These are phyloP conservation scores for Mormyrus lacerda DNA, from an alignment of 2,113 vertebrate species.

Conservation along the genomic window DNA sequence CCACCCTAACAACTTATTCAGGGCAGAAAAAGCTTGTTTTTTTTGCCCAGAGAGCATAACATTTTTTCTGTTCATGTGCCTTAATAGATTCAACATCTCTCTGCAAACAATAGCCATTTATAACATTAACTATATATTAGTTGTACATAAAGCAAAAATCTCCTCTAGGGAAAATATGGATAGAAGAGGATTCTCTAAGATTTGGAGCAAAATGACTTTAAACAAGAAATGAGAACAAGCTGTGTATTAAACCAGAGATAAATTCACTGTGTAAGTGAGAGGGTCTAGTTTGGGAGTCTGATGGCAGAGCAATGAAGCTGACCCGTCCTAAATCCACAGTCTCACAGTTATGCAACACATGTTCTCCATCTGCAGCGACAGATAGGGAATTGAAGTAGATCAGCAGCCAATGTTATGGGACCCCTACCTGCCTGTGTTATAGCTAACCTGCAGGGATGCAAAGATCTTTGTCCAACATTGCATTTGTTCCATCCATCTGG, in stretches of 20 bases:
- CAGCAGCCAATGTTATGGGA: background rate
- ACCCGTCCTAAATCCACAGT: background rate
- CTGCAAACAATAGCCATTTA: background rate
- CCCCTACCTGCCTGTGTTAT: constrained; percentile 17
- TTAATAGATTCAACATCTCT: background rate
- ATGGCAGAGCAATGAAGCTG: background rate
- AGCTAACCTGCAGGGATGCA: constrained; percentile 14
- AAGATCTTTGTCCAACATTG: constrained; percentile 8
- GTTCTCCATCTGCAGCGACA: background rate
- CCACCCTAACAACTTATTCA: background rate
- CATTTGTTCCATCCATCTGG: background rate
- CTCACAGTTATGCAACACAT: background rate
- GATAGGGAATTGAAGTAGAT: background rate
- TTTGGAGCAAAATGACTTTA: background rate
- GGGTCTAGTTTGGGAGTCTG: background rate
- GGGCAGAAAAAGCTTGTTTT: background rate
- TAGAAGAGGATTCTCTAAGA: background rate
- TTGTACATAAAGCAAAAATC: background rate
- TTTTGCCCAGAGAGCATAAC: background rate
- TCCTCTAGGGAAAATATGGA: background rate
- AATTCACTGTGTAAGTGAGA: background rate
- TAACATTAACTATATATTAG: background rate
- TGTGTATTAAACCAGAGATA: background rate
- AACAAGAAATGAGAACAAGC: constrained; percentile 4
- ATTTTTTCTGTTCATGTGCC: background rate